These are phyloP conservation scores for Drosophila melanosoma DNA, from an alignment of 2,888 invertebrate genomes.

Conservation along the genomic window DNA sequence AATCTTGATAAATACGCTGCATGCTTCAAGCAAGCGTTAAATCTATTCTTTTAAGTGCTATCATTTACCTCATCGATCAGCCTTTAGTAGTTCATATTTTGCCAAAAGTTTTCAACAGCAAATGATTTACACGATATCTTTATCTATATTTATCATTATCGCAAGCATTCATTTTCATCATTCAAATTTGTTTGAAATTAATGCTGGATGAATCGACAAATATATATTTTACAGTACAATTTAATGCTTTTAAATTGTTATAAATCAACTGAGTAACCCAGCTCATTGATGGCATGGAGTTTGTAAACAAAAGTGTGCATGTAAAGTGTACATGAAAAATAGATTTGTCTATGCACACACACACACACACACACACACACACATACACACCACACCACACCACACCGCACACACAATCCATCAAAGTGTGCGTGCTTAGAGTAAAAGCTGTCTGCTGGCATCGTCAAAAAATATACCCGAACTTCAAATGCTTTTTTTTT, in stretches of 20 bases:
- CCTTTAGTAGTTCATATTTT: slow-evolving; percentile 5
- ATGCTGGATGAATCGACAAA: slow-evolving; percentile 67
- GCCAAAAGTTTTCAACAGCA: slow-evolving; percentile 37
- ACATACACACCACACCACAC: neutral
- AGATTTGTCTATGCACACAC: slow-evolving; percentile 57
- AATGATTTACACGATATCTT: slow-evolving; percentile 30
- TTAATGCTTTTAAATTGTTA: slow-evolving; percentile 69
- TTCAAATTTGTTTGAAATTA: slow-evolving; percentile 68
- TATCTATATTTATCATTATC: slow-evolving; percentile 6
- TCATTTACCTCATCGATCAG: slow-evolving; percentile 9
- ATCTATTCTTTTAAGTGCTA: slow-evolving; percentile 8
- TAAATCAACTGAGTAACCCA: slow-evolving; percentile 56
- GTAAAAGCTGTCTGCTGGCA: neutral
- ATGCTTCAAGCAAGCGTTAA: neutral
- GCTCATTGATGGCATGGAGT: neutral
- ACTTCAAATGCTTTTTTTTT: neutral
- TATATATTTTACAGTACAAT: slow-evolving; percentile 47
- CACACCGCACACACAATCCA: slow-evolving; percentile 45
- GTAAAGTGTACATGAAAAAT: slow-evolving; percentile 65
- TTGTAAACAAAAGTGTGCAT: slow-evolving; percentile 54
- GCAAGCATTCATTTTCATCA: slow-evolving; percentile 38
- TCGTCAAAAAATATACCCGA: slow-evolving; percentile 34
- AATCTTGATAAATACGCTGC: slow-evolving; percentile 40
- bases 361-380: slow-evolving; percentile 14
- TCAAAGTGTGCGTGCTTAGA: slow-evolving; percentile 42